Evolutionary conservation across 2,797 vertebrate species (phyloP).

Genomic region (Caiman crocodilus): DNA sequence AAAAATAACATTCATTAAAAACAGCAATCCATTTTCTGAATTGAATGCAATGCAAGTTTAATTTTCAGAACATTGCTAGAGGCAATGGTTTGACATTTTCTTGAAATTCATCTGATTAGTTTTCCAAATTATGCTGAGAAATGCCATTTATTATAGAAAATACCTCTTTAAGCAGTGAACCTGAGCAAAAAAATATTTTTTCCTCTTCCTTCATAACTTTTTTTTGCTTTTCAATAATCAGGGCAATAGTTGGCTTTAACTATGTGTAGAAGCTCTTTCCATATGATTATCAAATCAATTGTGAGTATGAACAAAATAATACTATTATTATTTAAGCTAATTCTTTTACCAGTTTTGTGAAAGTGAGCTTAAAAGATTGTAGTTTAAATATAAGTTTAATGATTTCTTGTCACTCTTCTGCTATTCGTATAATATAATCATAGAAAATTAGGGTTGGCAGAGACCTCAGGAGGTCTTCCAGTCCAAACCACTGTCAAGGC

Average conservation of each 20-base stretch:
- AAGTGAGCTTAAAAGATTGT: constrained; percentile 40
- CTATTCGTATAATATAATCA: background rate
- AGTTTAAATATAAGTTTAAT: background rate
- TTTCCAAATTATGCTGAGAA: constrained; percentile 72
- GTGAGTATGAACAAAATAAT: constrained; percentile 48
- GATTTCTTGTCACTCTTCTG: background rate
- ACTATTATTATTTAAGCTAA: background rate
- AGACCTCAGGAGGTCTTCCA: too few species aligned
- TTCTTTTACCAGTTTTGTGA: constrained; percentile 28
- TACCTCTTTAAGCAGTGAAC: constrained; percentile 57
- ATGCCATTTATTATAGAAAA: constrained; percentile 71
- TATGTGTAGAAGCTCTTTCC: constrained; percentile 58
- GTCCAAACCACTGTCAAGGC: too few species aligned
- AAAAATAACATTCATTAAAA: constrained; percentile 75
- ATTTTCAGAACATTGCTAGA: constrained; percentile 76
- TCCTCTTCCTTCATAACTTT: constrained; percentile 42
- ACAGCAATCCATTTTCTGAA: constrained; percentile 68
- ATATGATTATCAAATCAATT: constrained; percentile 65
- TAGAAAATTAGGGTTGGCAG: too few species aligned
- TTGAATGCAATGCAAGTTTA: constrained; percentile 71
- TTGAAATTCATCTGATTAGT: constrained; percentile 73
- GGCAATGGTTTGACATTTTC: constrained; percentile 72
- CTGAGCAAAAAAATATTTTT: constrained; percentile 10
- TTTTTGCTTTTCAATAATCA: constrained; percentile 44
- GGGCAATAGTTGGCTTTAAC: constrained; percentile 55